Base-by-base conservation (phyloP, 2,113 vertebrate species). In the Takifugu flavidus region DNA sequence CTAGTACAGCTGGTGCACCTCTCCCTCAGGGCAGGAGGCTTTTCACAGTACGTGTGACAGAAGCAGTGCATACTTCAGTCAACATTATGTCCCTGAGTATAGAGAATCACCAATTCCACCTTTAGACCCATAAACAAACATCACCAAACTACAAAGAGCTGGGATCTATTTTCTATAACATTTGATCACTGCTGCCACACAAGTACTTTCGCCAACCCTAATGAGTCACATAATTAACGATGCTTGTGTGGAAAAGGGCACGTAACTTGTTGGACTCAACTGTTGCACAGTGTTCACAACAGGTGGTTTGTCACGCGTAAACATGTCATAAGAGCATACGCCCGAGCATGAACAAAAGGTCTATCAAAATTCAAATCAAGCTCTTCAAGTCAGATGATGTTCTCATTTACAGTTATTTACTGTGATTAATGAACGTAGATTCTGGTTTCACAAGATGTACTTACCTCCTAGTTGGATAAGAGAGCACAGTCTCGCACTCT, bases 1-100 rank as follows among this genome's bases (percentile, higher is more conserved):
- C 62, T 44, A 59, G 65, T 52, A 74, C 63, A 81, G 65, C 65
- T 70, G 56, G 75, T 68, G 79, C 67, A 87, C 75, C 45, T 71
- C 13, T 47, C 78, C 79, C 76, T 77, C 27, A 0, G 69, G 85
- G 69, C 61, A 75, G 6, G 42, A 70, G 10, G 58, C 51, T 31
- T 20, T 71, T 75, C 47, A 47, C 69, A 81, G 50, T 3, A 31
- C 53, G 67, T 15, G 59, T 60, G 58, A 56, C 64, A 53, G 73
- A 28, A 34, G 70, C 13, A 46, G 74, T 67, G 63, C 83, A 83
- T 55, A 70, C 73, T 39, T 72, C 62, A 49, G 49, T 15, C 65
- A 63, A 70, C 3, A 13, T 53, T 29, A 43, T 42, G 20, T 53
- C 80, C 25, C 62, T 63, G 3, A 63, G 20, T 59, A 70, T 43